Conservation (phyloP, 2,113 vertebrate genomes). For the Lipophrys pholis region DNA sequence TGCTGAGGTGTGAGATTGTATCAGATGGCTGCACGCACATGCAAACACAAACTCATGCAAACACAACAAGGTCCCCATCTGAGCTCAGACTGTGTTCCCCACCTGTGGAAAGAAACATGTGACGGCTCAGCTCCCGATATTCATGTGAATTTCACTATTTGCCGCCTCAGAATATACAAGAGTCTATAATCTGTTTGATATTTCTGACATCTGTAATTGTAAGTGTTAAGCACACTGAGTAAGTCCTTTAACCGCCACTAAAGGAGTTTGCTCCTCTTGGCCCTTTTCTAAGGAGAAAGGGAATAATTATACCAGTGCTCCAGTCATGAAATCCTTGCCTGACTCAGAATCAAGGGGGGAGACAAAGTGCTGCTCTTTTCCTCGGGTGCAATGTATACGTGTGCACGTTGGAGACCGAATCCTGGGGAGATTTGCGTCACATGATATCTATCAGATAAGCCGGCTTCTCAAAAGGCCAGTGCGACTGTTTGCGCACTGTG, state of each 20-base stretch:
- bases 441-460: slow-evolving; percentile 27
- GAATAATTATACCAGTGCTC: slow-evolving; percentile 53
- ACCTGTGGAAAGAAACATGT: slow-evolving; percentile 43
- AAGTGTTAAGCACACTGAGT: background rate
- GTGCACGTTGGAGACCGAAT: background rate
- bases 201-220: slow-evolving; percentile 12
- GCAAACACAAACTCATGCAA: background rate
- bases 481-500: slow-evolving; percentile 37
- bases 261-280: slow-evolving; percentile 22
- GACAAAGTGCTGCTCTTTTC: slow-evolving; percentile 4
- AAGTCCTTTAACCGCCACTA: slow-evolving; percentile 2
- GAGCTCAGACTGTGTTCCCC: slow-evolving; percentile 26
- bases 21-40: slow-evolving; percentile 54
- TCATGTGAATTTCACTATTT: background rate
- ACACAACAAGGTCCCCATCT: slow-evolving; percentile 15
- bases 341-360: slow-evolving; percentile 23
- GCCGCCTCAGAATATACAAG: background rate
- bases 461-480: slow-evolving; percentile 58
- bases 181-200: slow-evolving; percentile 15
- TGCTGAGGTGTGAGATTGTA: slow-evolving; percentile 70
- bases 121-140: background rate
- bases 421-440: slow-evolving; percentile 21
- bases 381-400: background rate
- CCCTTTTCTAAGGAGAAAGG: slow-evolving; percentile 30
- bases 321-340: slow-evolving; percentile 48